Evolutionary conservation across 2,113 vertebrate species (phyloP).

Genomic region (Python bivittatus): DNA sequence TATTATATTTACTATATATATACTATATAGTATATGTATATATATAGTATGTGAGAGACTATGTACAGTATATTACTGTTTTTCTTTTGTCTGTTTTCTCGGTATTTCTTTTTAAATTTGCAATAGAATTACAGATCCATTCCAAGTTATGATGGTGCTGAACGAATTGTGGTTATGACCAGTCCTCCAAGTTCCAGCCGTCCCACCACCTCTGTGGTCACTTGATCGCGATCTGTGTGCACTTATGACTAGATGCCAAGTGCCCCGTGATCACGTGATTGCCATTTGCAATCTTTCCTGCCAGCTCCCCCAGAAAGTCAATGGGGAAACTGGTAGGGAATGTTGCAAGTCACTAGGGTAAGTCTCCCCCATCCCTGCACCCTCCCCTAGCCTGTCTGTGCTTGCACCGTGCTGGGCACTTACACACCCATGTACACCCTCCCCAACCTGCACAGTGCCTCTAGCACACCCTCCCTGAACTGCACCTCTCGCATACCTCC

Average conservation of each 20-base stretch:
- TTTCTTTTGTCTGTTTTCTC: background rate
- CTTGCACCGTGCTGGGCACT: background rate
- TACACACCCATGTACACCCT: background rate
- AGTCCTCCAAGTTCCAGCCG: background rate
- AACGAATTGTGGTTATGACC: background rate
- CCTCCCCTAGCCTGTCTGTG: too few relatives aligned
- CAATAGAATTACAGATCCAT: background rate
- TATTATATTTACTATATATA: too few relatives aligned
- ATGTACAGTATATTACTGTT: background rate
- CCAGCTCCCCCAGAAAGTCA: background rate
- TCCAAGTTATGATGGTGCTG: background rate
- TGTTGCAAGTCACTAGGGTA: background rate
- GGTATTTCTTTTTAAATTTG: background rate
- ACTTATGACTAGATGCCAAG: too few relatives aligned
- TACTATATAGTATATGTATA: too few relatives aligned
- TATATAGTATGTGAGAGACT: background rate
- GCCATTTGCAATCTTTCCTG: background rate
- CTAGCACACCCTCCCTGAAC: background rate
- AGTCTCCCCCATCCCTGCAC: background rate
- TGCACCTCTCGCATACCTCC: too few relatives aligned
- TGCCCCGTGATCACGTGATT: background rate
- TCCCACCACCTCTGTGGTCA: background rate
- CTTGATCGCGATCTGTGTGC: background rate
- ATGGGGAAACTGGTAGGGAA: background rate
- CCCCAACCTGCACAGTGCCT: background rate